phyloP scores from a whole-genome alignment of 2,113 vertebrate genomes.

The Rostratula benghalensis region DNA sequence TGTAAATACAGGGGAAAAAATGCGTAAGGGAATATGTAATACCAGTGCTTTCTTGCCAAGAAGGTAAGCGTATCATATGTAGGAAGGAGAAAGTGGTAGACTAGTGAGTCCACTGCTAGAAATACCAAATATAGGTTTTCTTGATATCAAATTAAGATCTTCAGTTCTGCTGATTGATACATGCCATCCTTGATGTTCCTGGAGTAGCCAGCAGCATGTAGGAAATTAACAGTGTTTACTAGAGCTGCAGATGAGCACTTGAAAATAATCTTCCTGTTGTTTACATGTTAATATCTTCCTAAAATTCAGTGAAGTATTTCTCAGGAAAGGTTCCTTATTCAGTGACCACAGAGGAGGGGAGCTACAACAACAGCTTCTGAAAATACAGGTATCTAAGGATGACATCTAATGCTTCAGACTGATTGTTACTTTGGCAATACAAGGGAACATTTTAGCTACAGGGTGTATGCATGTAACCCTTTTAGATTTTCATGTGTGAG shows the following conservation, averaged over 20 bases:
- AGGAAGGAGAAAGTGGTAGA: neutral
- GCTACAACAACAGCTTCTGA: neutral
- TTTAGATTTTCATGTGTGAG: neutral
- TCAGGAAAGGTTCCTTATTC: neutral
- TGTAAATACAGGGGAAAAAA: neutral
- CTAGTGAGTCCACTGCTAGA: neutral
- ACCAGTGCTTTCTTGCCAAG: neutral
- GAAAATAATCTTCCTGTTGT: neutral
- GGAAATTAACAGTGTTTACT: neutral
- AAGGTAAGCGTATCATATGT: neutral
- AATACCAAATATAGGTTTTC: neutral
- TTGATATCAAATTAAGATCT: neutral
- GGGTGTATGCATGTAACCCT: neutral
- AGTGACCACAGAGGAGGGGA: neutral
- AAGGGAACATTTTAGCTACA: neutral
- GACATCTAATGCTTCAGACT: neutral
- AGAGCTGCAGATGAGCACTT: neutral
- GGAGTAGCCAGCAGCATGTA: neutral
- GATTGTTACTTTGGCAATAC: fast-evolving
- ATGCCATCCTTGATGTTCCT: neutral
- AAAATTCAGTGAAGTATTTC: neutral
- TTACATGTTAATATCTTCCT: neutral
- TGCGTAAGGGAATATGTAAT: neutral
- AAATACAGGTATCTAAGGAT: neutral
- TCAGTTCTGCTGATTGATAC: neutral